Base-by-base conservation (phyloP, 2,888 invertebrate genomes). In the Pristionchus maxplancki region DNA sequence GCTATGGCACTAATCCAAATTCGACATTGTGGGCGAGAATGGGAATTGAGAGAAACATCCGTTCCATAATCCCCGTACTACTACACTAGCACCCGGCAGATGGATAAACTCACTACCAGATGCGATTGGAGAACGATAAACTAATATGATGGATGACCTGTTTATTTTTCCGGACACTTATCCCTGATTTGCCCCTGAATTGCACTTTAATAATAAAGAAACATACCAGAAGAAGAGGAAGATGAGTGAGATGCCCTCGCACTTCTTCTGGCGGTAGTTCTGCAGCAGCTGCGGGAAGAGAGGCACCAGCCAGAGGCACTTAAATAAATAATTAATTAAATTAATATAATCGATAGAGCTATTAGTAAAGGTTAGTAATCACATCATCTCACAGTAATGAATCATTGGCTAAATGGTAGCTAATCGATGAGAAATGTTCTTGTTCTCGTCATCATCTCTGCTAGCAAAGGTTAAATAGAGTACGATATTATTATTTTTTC, bases 171-270 rank as follows among this genome's bases (percentile, higher is more conserved):
- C n/a, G n/a, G n/a, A n/a, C n/a, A n/a, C n/a, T n/a, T n/a, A n/a
- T n/a, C n/a, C n/a, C n/a, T n/a, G n/a, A n/a, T n/a, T n/a, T n/a
- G n/a, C n/a, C n/a, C n/a, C n/a, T n/a, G n/a, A n/a, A n/a, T n/a
- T n/a, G n/a, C n/a, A n/a, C n/a, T n/a, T n/a, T n/a, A n/a, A n/a
- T n/a, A n/a, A n/a, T n/a, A n/a, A n/a, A n/a, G 15, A 34, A 28
- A 89, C 90, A 37, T 24, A 93, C 95, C 95, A 95, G 91, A 95
- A 95, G 86, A 95, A 90, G 40, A 95, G 92, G 89, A 95, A 94
- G 37, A 94, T 92, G 28, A 95, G 90, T 15, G 95, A 95, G 37
- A 95, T 92, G 0, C 95, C 95, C 64, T 95, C 95, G 44, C 94
- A 94, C 44, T 91, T 90, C 89, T 95, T 94, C n/a, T 92, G 91